A percentile compares a stretch with the other conserved stretches of the same genome.
Evolutionary conservation across 2,797 vertebrate genomes (phyloP).

Genomic region (Paguma larvata): DNA sequence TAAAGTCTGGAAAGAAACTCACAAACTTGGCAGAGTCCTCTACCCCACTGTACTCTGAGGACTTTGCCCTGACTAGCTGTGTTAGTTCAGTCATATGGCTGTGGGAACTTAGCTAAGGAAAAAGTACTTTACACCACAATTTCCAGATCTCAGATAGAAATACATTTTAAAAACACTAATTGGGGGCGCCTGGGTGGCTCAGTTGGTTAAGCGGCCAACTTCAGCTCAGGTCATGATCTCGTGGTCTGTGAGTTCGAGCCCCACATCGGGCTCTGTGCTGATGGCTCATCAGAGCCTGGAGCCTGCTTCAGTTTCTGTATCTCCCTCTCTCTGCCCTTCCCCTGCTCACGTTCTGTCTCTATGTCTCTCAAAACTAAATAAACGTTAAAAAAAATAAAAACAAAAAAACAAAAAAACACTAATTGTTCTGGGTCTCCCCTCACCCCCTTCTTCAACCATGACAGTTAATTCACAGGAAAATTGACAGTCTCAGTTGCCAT

Average conservation of each 20-base stretch:
- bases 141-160: neutral
- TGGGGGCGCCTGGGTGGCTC: too few relatives aligned
- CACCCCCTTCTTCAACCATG: neutral
- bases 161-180: neutral
- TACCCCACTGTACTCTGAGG: neutral
- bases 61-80: conserved; percentile 83
- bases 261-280: too few relatives aligned
- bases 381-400: too few relatives aligned
- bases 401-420: too few relatives aligned
- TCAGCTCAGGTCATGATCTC: too few relatives aligned
- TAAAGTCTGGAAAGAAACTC: conserved; percentile 86
- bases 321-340: too few relatives aligned
- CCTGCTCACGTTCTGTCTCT: too few relatives aligned
- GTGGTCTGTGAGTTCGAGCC: too few relatives aligned
- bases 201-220: too few relatives aligned
- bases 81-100: conserved; percentile 87
- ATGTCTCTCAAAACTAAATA: too few relatives aligned
- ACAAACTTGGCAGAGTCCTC: conserved; percentile 75
- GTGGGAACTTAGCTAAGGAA: conserved; percentile 68
- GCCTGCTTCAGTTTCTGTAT: too few relatives aligned
- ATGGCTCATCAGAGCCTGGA: too few relatives aligned
- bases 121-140: neutral
- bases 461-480: neutral
- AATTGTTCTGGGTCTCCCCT: neutral
- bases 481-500: neutral